These are phyloP conservation scores for Tenthredo distinguenda DNA, from an alignment of 2,888 invertebrate genomes.

Conservation along the genomic window DNA sequence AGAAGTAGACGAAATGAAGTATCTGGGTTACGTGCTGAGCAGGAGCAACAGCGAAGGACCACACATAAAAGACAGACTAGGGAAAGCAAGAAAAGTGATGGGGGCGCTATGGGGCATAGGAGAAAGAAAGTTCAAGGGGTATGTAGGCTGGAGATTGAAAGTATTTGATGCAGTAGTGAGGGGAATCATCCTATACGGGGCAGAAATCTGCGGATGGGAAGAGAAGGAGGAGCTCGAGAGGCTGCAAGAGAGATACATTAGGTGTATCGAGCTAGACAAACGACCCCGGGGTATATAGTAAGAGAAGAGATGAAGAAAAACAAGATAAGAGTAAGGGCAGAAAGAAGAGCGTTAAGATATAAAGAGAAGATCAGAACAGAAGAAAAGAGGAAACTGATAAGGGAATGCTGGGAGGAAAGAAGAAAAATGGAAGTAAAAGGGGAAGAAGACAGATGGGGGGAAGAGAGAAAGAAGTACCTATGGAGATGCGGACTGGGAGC, in stretches of 20 bases:
- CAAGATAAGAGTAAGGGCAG: conserved; percentile 32
- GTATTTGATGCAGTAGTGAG: conserved; percentile 51
- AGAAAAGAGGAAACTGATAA: background rate
- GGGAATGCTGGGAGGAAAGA: background rate
- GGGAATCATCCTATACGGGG: conserved; percentile 53
- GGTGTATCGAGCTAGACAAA: conserved; percentile 48
- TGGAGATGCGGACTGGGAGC: no score
- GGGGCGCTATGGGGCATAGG: background rate
- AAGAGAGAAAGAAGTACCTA: no score
- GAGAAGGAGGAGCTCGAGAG: background rate
- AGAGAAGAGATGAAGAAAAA: conserved; percentile 51
- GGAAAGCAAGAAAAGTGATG: conserved; percentile 50
- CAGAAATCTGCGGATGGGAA: conserved; percentile 58
- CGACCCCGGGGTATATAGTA: conserved; percentile 45
- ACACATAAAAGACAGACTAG: conserved; percentile 25
- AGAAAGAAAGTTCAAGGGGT: no score
- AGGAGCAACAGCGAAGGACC: background rate
- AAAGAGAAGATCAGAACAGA: conserved; percentile 36
- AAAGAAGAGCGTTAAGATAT: conserved; percentile 51
- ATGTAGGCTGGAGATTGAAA: background rate
- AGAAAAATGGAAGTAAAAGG: no score
- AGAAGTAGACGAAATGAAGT: conserved; percentile 52
- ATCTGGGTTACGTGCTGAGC: conserved; percentile 47
- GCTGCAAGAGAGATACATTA: conserved; percentile 48
- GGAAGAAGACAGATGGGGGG: no score